Evolutionary conservation across 1,140 invertebrate species (phyloP).

Genomic region (Diabrotica virgifera): DNA sequence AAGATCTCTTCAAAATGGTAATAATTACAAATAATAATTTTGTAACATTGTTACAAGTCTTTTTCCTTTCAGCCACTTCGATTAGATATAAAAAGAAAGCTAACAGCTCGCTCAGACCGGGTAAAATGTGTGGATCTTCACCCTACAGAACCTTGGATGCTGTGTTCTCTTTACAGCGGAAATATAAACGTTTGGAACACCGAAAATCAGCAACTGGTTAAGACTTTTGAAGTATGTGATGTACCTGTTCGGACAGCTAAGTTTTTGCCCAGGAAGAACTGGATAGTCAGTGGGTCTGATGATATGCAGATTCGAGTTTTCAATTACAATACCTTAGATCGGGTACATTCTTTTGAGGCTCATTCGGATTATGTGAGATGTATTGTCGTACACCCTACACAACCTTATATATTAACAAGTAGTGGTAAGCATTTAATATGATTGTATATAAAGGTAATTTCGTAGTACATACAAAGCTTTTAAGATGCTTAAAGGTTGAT

Average conservation of each 20-base stretch:
- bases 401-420: slow-evolving; percentile 94
- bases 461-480: too few species aligned
- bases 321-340: slow-evolving; percentile 98
- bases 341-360: slow-evolving; percentile 94
- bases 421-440: slow-evolving; percentile 69
- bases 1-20: too few species aligned
- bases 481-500: too few species aligned
- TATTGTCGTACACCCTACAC: slow-evolving; percentile 96
- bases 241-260: slow-evolving; percentile 92
- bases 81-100: slow-evolving; percentile 95
- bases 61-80: slow-evolving; percentile 74
- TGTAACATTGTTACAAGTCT: background rate
- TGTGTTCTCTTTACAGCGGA: slow-evolving; percentile 97
- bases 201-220: slow-evolving; percentile 89
- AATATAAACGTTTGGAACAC: slow-evolving; percentile 99
- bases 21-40: background rate
- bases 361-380: slow-evolving; percentile 98
- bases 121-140: slow-evolving; percentile 98
- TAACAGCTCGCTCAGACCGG: slow-evolving; percentile 94
- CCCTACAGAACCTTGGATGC: slow-evolving; percentile 96
- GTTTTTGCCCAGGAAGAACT: slow-evolving; percentile 97
- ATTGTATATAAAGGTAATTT: too few species aligned
- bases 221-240: slow-evolving; percentile 95
- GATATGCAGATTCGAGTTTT: slow-evolving; percentile 94
- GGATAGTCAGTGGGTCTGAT: slow-evolving; percentile 97